phyloP scores from a whole-genome alignment of 2,888 invertebrate species.

The Epsilonema sp. region DNA sequence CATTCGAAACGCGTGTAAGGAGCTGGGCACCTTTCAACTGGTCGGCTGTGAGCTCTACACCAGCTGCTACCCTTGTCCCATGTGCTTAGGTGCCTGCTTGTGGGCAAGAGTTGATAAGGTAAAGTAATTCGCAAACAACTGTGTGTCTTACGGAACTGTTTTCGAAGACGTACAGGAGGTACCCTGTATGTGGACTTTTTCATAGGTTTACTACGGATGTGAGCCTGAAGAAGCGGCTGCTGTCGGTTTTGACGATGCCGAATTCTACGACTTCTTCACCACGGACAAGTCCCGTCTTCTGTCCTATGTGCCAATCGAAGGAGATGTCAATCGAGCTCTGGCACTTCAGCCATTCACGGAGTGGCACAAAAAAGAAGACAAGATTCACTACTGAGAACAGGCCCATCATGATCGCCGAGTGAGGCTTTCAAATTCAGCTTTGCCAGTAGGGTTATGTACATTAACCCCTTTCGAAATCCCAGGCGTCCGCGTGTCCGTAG shows the following conservation, averaged over 20 bases:
- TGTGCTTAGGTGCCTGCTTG: constrained; percentile 23
- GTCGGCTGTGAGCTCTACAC: constrained; percentile 21
- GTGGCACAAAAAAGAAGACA: constrained; percentile 17
- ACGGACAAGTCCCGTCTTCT: too few species aligned
- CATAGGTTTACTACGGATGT: background rate
- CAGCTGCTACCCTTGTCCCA: constrained; percentile 23
- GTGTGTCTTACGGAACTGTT: too few species aligned
- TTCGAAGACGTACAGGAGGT: too few species aligned
- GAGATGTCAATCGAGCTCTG: background rate
- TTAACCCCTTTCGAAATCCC: too few species aligned
- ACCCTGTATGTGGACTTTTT: too few species aligned
- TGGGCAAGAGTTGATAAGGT: constrained; percentile 20
- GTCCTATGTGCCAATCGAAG: too few species aligned
- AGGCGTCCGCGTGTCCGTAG: too few species aligned
- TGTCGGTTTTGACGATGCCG: background rate
- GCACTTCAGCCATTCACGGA: constrained; percentile 15
- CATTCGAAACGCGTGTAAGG: constrained; percentile 9
- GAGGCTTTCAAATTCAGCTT: too few species aligned
- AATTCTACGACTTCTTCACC: background rate
- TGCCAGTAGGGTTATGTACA: too few species aligned
- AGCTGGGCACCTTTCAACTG: constrained; percentile 10
- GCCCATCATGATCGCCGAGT: too few species aligned
- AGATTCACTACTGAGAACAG: constrained; percentile 12
- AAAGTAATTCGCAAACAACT: too few species aligned
- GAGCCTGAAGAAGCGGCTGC: background rate